Base-by-base conservation (phyloP, 2,113 vertebrate genomes). In the Gallinago paraguaiae region DNA sequence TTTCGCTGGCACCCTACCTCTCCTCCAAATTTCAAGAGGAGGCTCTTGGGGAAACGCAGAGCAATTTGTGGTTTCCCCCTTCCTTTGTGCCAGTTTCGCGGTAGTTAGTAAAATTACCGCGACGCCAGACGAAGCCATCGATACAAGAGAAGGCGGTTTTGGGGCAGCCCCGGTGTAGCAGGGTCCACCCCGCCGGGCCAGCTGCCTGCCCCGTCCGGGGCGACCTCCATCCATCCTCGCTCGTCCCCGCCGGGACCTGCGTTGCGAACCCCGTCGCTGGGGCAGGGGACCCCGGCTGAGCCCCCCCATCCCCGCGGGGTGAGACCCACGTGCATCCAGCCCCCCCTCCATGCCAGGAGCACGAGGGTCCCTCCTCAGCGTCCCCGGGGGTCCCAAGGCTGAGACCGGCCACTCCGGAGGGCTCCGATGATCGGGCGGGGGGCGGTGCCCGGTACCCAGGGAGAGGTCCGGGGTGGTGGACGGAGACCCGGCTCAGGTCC, bases 11-110 rank as follows among this genome's bases (percentile, higher is more conserved):
- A 93, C 63, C 61, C 79, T 43, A 93, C 65, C 88, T 75, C 87
- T 71, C 80, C 77, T 97, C 86, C 77, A 87, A 37, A 95, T 96
- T 95, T 92, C 95, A 90, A 87, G 85, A 92, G 71, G 46, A 91
- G 43, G 60, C 64, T 96, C 86, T 16, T 41, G 76, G 50, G 89
- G 78, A 56, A 89, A 77, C 11, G 16, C 13, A 13, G 31, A 95
- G 92, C 77, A 79, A 83, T 96, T 72, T 95, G 54, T 11, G 86
- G 86, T 71, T 63, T 67, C 70, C 51, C 77, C 54, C 17, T 65
- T 82, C 78, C 76, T 97, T 94, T 93, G 94, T 93, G 82, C 85
- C 85, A 94, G 89, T 85, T 97, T 86, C 28, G 27, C 27, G 53
- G 75, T 27, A 79, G 68, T 94, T 76, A 27, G 70, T 60, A 70